Base-by-base conservation (phyloP, 2,113 vertebrate species). In the Hucho hucho region DNA sequence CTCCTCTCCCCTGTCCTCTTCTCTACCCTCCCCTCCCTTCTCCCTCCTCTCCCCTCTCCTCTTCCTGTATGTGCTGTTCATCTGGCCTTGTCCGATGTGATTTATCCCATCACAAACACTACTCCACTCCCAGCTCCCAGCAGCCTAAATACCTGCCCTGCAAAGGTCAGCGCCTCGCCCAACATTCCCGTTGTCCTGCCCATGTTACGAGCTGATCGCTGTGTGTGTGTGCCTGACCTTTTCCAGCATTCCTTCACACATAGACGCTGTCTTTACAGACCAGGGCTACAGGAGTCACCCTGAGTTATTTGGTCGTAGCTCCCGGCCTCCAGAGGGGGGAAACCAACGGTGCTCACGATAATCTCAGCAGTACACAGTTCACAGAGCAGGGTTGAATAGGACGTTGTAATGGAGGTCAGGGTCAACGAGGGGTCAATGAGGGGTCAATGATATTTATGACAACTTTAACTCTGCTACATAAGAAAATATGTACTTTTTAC, bases 231-330 rank as follows among this genome's bases (percentile, higher is more conserved):
- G 69, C 26, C 25, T 64, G 53, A 46, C 73, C 28, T 70, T 72
- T 80, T 76, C 46, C 72, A 69, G 76, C 85, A 89, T 84, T 86
- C 80, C 82, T 89, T 87, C 77, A 89, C 83, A 86, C 79, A 72
- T 78, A 63, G 77, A 73, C 24, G 47, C 75, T 74, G 46, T 85
- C 73, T 79, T 79, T 81, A 37, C 77, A 43, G 66, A 74, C 25
- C n/a, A 28, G 75, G 56, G 47, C 58, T 18, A 53, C 16, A 28
- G 6, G 26, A 56, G 63, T 53, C 37, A 32, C 61, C 43, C 13
- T 43, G 3, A 1, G 18, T 22, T 59, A 24, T 25, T 11, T n/a
- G 13, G 6, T 43, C 14, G 5, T 12, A 0, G 28, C 64, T n/a
- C 7, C 9, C 26, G 4, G 13, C 0, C n/a, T 70, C 14, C 22